A percentile compares a stretch with the other conserved stretches of the same genome.
These are phyloP conservation scores for Chrysaora quinquecirrha DNA, from an alignment of 30 jellyfish, hydroid and myxozoan genomes.

Conservation along the genomic window DNA sequence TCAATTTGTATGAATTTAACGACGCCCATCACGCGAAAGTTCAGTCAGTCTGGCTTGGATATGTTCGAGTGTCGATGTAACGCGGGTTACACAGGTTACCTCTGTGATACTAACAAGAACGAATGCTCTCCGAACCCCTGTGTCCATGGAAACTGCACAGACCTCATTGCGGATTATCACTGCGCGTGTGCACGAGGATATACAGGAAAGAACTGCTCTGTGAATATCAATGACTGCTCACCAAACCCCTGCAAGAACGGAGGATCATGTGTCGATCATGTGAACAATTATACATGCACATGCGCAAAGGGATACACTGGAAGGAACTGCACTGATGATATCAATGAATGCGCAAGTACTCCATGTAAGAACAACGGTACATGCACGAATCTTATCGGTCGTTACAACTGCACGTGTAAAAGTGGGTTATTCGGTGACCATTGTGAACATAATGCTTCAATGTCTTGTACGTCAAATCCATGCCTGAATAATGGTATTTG, in stretches of 20 bases:
- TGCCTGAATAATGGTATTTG: constrained; percentile 77
- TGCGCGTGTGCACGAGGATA: constrained; percentile 71
- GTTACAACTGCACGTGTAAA: constrained; percentile 71
- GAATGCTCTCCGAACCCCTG: constrained; percentile 60
- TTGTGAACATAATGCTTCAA: background rate
- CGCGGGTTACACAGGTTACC: constrained; percentile 57
- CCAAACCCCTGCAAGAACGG: constrained; percentile 83
- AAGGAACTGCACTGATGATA: constrained; percentile 43
- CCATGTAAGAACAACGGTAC: constrained; percentile 78
- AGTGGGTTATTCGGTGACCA: constrained; percentile 33
- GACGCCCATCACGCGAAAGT: constrained; percentile 17
- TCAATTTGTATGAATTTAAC: constrained; percentile 55
- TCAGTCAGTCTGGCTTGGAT: constrained; percentile 69
- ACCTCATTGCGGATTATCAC: constrained; percentile 22
- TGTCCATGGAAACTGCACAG: constrained; percentile 52
- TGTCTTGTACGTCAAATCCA: constrained; percentile 66
- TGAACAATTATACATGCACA: constrained; percentile 49
- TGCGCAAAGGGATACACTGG: constrained; percentile 77
- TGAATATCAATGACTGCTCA: constrained; percentile 34
- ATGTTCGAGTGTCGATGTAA: constrained; percentile 60
- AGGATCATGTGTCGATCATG: constrained; percentile 62
- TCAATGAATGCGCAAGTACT: constrained; percentile 53
- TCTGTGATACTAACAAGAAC: background rate
- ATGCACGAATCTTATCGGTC: constrained; percentile 52
- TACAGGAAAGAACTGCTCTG: constrained; percentile 71